Evolutionary conservation across 2,797 vertebrate genomes (phyloP), one percentile per base, ranked within the genome.

Genomic region (Setipinna tenuifilis): DNA sequence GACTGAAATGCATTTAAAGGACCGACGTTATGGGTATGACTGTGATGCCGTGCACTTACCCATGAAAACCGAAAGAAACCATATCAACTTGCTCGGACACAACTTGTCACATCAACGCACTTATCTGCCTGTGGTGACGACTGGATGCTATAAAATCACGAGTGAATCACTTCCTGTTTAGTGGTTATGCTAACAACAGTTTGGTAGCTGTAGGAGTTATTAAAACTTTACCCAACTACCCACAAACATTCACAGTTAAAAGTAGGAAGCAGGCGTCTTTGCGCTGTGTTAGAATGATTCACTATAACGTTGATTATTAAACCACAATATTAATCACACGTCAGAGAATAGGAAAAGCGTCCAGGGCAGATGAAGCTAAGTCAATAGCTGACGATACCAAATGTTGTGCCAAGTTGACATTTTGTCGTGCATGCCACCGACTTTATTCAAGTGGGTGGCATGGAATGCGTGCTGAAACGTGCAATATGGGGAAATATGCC

Each of bases 351-450:
- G 65, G 5, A 35, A 21, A 7, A 31, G 35, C 28, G 50, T 54
- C 35, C 19, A 11, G 19, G 7, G 19, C 35, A 78, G 14, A 44
- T 78, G 0, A 35, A 31, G 31, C 28, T 21, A 44, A 41, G 4
- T 41, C 6, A 31, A 68, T 31, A 28, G 11, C 3, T 14, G 68
- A 78, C 31, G 71, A 44, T 44, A 78, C 31, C 7, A 31, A 31
- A 5, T 25, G 68, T 75, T 75, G n/a, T 78, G 35, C 71, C 71
- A 78, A 44, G 71, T 31, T 78, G 71, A 78, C 35, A 78, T 78
- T 78, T 78, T 78, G 31, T 41, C 71, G 28, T 12, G 25, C 62
- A 68, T 25, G 23, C 23, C 62, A 68, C 23, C 23, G 23, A 78
- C 71, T 78, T 78, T 78, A n/a, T 41, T 19, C 5, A 78, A 44